Base-by-base conservation (phyloP, 2,113 vertebrate genomes). In the Paramormyrops kingsleyae region DNA sequence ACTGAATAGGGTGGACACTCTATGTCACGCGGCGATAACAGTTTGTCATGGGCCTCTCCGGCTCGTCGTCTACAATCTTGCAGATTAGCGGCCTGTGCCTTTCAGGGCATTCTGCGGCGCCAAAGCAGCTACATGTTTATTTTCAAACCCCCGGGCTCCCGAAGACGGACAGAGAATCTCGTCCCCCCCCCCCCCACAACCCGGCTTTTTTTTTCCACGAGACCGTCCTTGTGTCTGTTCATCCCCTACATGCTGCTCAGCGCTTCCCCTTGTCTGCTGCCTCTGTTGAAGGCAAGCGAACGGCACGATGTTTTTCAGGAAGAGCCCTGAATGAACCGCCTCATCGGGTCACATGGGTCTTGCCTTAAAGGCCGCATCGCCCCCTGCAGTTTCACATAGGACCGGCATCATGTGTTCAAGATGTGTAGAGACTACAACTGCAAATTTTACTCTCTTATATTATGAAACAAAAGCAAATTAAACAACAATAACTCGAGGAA, bases 1-100 rank as follows among this genome's bases (percentile, higher is more conserved):
- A 89, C 94, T 96, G 96, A 96, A 96, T 96, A 95, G 95, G 95
- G 94, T 95, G 95, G 96, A 96, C 95, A 96, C 94, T 96, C 95
- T 96, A 94, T 96, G 96, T 94, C 95, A 96, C 89, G 88, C 91
- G 24, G 95, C 95, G 96, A 96, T 96, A 96, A 96, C 96, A 80
- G 96, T 96, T 96, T 96, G 96, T 96, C 95, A 95, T 50, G 91
- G 95, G 95, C 94, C 95, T 95, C 94, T 95, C 94, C 91, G 90
- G 94, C 93, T 94, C 94, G 92, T 94, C 95, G 96, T 96, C 96
- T 95, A 96, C 95, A 89, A 89, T 89, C 89, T 84, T 53, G 13
- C 80, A 96, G 96, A 96, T 96, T 96, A 96, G 95, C 92, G 95
- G 96, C 94, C 95, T 92, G 95, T 35, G 94, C 94, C 93, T 96